These are phyloP conservation scores for Labeo rohita DNA, from an alignment of 2,113 vertebrate species.

Conservation along the genomic window DNA sequence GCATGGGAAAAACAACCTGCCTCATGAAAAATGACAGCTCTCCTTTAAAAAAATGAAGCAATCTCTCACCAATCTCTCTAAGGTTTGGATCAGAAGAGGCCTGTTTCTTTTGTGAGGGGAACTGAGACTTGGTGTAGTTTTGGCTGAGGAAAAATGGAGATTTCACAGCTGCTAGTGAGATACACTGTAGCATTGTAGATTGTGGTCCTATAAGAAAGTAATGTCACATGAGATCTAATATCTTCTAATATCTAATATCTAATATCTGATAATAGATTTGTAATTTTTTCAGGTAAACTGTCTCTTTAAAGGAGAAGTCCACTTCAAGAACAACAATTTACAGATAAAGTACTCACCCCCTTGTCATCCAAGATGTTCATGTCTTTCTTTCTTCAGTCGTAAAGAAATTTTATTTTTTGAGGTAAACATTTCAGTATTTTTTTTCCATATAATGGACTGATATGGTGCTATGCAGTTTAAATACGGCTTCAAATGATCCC, in stretches of 20 bases:
- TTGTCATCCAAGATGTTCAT: too few species aligned
- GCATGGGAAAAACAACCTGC: neutral
- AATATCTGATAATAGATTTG: too few species aligned
- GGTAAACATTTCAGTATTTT: too few species aligned
- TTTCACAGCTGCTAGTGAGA: constrained; percentile 11
- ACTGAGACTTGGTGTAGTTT: neutral
- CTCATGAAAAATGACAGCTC: constrained; percentile 12
- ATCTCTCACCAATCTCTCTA: constrained; percentile 15
- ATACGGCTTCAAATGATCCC: too few species aligned
- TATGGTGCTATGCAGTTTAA: too few species aligned
- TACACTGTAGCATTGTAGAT: neutral
- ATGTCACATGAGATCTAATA: neutral
- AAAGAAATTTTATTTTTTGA: too few species aligned
- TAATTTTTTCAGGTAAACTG: too few species aligned
- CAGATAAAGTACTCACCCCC: too few species aligned
- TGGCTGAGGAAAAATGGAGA: neutral
- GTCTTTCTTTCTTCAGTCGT: too few species aligned
- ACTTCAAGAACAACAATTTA: too few species aligned
- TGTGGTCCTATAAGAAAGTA: neutral
- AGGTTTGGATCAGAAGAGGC: constrained; percentile 23
- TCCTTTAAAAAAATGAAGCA: constrained; percentile 16
- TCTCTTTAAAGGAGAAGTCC: too few species aligned
- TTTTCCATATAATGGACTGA: too few species aligned
- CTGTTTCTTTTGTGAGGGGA: constrained; percentile 10
- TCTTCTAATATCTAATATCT: neutral